Percentiles rank a stretch among this genome's conserved stretches.
These are phyloP conservation scores for Drosophila nr. fundita DNA, from an alignment of 2,888 invertebrate genomes.

Conservation along the genomic window DNA sequence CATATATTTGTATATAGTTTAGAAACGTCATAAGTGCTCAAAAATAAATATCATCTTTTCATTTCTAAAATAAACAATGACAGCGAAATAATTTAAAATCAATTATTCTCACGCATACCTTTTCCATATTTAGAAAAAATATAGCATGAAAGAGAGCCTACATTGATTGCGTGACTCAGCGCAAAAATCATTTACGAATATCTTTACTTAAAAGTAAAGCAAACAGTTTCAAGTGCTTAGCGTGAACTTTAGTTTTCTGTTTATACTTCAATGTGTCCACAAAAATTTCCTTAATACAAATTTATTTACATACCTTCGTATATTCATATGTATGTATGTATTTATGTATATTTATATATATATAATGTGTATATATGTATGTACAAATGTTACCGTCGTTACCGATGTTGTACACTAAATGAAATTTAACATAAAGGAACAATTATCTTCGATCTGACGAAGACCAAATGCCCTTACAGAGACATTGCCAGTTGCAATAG, in stretches of 20 bases:
- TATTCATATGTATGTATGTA: background rate
- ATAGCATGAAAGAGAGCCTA: slow-evolving; percentile 55
- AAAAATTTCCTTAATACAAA: slow-evolving; percentile 48
- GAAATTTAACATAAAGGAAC: background rate
- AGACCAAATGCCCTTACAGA: background rate
- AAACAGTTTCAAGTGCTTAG: slow-evolving; percentile 62
- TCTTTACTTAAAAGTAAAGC: slow-evolving; percentile 57
- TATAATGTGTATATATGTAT: background rate
- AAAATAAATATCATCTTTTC: slow-evolving; percentile 70
- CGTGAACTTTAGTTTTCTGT: slow-evolving; percentile 55
- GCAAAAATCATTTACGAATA: slow-evolving; percentile 56
- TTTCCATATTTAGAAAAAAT: slow-evolving; percentile 57
- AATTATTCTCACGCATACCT: slow-evolving; percentile 72
- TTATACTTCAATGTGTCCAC: slow-evolving; percentile 38
- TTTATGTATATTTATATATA: background rate
- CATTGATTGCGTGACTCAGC: slow-evolving; percentile 68
- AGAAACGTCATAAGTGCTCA: slow-evolving; percentile 49
- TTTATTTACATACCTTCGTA: slow-evolving; percentile 35
- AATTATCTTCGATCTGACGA: background rate
- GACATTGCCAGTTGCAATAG: too few relatives aligned
- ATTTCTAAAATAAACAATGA: slow-evolving; percentile 76
- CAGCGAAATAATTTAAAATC: slow-evolving; percentile 73
- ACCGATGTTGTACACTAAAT: background rate
- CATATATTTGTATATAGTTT: slow-evolving; percentile 23
- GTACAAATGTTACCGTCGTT: slow-evolving; percentile 7